phyloP scores from a whole-genome alignment of 2,797 vertebrate species.

The Tokudaia tokunoshimensis region DNA sequence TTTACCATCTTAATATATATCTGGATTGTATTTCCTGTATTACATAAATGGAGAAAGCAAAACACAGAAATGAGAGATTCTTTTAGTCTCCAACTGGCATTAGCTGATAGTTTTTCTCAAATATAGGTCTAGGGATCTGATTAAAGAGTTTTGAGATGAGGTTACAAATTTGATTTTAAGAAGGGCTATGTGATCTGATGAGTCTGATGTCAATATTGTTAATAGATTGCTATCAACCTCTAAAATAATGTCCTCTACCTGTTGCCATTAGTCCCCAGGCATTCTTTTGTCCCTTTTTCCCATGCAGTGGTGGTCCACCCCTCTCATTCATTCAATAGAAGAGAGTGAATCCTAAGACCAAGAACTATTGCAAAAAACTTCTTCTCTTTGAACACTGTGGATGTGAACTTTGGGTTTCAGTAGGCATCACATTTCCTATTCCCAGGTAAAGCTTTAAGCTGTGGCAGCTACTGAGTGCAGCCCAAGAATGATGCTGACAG shows the following conservation, averaged over 20 bases:
- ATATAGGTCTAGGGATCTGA: neutral
- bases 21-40: neutral
- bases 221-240: neutral
- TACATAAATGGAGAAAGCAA: neutral
- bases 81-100: neutral
- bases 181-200: neutral
- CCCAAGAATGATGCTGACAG: neutral
- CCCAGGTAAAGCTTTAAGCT: neutral
- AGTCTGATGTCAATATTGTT: neutral
- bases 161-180: neutral
- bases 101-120: neutral
- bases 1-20: conserved; percentile 32
- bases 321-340: neutral
- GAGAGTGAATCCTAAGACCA: neutral
- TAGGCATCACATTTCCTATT: neutral
- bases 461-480: accelerated
- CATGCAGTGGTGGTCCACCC: accelerated
- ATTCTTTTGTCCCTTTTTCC: neutral
- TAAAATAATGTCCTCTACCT: neutral
- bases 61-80: neutral
- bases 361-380: neutral
- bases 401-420: neutral
- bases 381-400: neutral
- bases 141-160: neutral
- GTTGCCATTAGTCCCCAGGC: neutral